Conservation (phyloP, 2,797 vertebrate species). For the Cuniculus paca region DNA sequence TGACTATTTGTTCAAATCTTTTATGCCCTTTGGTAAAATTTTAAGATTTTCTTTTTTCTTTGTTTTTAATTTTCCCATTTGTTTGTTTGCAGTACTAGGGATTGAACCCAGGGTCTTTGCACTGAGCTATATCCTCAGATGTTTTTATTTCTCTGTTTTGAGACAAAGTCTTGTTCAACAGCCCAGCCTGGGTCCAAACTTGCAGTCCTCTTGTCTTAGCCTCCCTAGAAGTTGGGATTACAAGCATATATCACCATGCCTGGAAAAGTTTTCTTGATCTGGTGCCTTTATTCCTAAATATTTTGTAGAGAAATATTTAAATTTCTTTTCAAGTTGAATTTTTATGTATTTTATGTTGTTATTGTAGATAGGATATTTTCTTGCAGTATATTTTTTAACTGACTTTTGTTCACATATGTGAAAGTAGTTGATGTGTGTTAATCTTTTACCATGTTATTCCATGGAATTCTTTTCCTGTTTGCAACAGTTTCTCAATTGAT, state of each 20-base stretch:
- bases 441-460: background rate
- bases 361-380: background rate
- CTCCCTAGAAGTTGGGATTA: background rate
- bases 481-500: background rate
- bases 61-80: background rate
- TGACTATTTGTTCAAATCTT: background rate
- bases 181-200: background rate
- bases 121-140: background rate
- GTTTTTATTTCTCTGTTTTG: background rate
- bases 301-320: background rate
- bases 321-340: background rate
- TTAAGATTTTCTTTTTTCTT: background rate
- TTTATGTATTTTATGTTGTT: background rate
- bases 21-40: background rate
- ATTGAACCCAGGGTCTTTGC: background rate
- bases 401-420: background rate
- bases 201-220: background rate
- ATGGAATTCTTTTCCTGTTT: background rate
- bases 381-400: background rate
- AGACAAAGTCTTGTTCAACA: background rate
- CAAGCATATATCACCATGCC: background rate
- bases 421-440: background rate
- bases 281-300: background rate
- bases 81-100: background rate
- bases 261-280: background rate